Base-by-base conservation (phyloP, 2,113 vertebrate genomes). In the Notothenia coriiceps region DNA sequence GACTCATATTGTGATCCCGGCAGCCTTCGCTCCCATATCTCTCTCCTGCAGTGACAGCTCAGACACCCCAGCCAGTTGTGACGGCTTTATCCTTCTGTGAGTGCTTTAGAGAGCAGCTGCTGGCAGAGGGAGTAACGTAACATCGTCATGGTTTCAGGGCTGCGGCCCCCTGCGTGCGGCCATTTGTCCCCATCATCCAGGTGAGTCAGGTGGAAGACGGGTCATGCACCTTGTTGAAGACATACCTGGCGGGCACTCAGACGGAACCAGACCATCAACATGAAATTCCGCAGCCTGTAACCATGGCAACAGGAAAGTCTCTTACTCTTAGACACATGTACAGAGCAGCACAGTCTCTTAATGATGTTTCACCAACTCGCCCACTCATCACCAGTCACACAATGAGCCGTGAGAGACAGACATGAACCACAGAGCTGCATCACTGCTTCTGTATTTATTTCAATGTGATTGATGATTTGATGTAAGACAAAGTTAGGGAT, bases 281-380 rank as follows among this genome's bases (percentile, higher is more conserved):
- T 77, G 77, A 87, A 90, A 90, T 90, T 91, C 86, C 74, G 66
- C 86, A 90, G 90, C 89, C 70, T 52, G 95, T 96, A 95, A 86
- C 95, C 79, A 95, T 95, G 91, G 95, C 85, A 95, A 96, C 95
- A 74, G 78, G 66, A 68, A 88, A 77, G 59, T 76, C 65, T 55
- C 60, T 61, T 52, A 35, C 56, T 35, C 35, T 18, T 55, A 2
- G 57, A 82, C 86, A 71, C 68, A 66, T 66, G 57, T 67, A 78
- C 72, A 71, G 74, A 84, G 85, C 76, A 43, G 84, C 78, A 83
- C 50, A 84, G 86, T 87, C 83, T 88, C 92, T 86, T 90, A 91
- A 95, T 90, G 86, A 94, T 93, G 90, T 92, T 92, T 88, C 85
- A 91, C 88, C 88, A 88, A 89, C 81, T 93, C 89, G 89, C 93